Percentiles rank a stretch among this genome's conserved stretches.
phyloP scores from a whole-genome alignment of 2,113 vertebrate species.

The Setophaga coronata region DNA sequence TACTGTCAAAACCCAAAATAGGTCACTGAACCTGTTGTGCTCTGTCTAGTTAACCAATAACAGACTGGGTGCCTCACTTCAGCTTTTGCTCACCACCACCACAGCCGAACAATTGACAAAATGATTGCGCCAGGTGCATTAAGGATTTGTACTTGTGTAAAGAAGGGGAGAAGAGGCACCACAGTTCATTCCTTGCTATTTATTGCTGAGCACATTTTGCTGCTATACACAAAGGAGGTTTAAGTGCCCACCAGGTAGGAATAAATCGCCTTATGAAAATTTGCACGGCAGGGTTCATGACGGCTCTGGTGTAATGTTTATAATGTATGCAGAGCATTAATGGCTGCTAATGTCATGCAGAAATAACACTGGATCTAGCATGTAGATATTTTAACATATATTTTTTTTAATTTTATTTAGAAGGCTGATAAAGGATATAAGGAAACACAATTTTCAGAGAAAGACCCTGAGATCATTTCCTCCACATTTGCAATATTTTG shows the following conservation, averaged over 20 bases:
- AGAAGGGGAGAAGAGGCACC: not conserved
- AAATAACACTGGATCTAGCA: conserved; percentile 52
- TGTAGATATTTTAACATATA: not conserved
- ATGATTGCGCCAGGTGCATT: not conserved
- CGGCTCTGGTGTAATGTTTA: conserved; percentile 68
- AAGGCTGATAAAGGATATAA: not conserved
- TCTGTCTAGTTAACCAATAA: conserved; percentile 79
- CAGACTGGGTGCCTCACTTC: conserved; percentile 30
- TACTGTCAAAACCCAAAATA: conserved; percentile 77
- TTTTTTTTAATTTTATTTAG: not conserved
- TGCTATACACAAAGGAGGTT: conserved; percentile 65
- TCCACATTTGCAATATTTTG: not conserved
- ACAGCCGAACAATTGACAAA: not conserved
- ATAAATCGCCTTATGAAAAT: conserved; percentile 78
- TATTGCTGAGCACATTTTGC: conserved; percentile 64
- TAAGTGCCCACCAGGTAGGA: conserved; percentile 71
- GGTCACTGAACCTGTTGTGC: conserved; percentile 78
- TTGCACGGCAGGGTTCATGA: conserved; percentile 59
- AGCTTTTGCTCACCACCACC: not conserved
- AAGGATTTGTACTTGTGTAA: conserved; percentile 29
- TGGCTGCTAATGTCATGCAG: conserved; percentile 51
- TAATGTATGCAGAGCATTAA: conserved; percentile 69
- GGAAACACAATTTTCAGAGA: not conserved
- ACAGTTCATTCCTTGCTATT: conserved; percentile 41
- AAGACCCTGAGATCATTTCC: not conserved